Percentiles rank a stretch among this genome's conserved stretches.
Evolutionary conservation across 1,140 invertebrate species (phyloP).

Genomic region (Aphis craccivora): DNA sequence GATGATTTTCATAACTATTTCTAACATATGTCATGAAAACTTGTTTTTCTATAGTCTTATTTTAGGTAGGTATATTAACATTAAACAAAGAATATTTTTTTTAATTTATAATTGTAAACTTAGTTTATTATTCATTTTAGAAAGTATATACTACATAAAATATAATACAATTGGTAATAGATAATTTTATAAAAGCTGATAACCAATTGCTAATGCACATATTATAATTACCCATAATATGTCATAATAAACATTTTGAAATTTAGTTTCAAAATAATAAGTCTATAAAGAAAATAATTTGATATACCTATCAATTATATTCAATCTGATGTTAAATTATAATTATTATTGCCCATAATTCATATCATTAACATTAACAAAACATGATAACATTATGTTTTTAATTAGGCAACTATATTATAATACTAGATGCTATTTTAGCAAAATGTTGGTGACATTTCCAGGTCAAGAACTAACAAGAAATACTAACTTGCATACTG

Average conservation of each 20-base stretch:
- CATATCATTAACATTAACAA: neutral
- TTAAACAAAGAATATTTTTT: neutral
- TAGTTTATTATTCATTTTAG: neutral
- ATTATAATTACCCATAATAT: neutral
- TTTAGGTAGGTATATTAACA: neutral
- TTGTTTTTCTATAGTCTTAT: neutral
- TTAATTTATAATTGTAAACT: neutral
- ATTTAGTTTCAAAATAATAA: neutral
- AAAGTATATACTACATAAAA: neutral
- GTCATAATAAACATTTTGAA: neutral
- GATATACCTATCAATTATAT: neutral
- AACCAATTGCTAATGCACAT: neutral
- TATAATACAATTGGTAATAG: neutral
- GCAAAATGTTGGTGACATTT: neutral
- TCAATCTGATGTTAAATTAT: neutral
- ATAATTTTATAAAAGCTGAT: neutral
- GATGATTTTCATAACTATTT: neutral
- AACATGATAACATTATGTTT: neutral
- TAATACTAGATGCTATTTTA: neutral
- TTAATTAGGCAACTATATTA: neutral
- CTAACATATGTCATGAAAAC: neutral
- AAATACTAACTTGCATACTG: neutral
- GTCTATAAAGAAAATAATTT: neutral
- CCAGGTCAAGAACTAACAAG: neutral
- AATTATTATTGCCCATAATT: neutral